A percentile compares a stretch with the other conserved stretches of the same genome.
Conservation (phyloP, 1,140 invertebrate species). For the Copidosoma floridanum region DNA sequence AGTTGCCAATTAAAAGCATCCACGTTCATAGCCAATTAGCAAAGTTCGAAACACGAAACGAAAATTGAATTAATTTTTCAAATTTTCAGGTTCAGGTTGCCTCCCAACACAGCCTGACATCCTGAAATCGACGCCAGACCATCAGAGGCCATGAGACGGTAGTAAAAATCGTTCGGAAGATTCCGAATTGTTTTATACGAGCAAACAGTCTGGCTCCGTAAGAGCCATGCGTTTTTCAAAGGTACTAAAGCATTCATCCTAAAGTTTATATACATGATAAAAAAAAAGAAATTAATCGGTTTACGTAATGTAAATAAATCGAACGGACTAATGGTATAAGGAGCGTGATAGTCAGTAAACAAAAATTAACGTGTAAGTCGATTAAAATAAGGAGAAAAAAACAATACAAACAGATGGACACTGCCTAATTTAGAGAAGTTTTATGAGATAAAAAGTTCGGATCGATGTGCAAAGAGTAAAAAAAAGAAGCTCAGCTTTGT, state of each 20-base stretch:
- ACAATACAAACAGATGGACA: not conserved
- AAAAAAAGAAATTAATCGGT: not conserved
- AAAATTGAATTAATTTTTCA: slow-evolving; percentile 8
- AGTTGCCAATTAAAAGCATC: not conserved
- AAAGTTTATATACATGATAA: no score
- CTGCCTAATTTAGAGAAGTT: slow-evolving; percentile 21
- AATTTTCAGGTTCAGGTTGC: slow-evolving; percentile 52
- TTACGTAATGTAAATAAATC: slow-evolving; percentile 16
- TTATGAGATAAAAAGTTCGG: not conserved
- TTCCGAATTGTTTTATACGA: slow-evolving; percentile 18
- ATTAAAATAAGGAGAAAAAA: no score
- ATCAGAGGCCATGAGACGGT: slow-evolving; percentile 60
- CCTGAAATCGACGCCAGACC: slow-evolving; percentile 80
- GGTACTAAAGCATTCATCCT: slow-evolving; percentile 30
- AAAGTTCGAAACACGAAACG: no score
- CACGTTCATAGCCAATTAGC: not conserved
- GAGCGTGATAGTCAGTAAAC: not conserved
- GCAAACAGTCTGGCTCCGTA: slow-evolving; percentile 13
- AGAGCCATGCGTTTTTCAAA: slow-evolving; percentile 25
- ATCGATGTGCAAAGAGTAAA: not conserved
- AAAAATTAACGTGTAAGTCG: no score
- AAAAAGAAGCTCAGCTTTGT: not conserved
- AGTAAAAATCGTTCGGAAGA: slow-evolving; percentile 30
- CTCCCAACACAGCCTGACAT: slow-evolving; percentile 73
- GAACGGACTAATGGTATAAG: not conserved